Conservation (phyloP, 2,113 vertebrate genomes). For the Cairina moschata region DNA sequence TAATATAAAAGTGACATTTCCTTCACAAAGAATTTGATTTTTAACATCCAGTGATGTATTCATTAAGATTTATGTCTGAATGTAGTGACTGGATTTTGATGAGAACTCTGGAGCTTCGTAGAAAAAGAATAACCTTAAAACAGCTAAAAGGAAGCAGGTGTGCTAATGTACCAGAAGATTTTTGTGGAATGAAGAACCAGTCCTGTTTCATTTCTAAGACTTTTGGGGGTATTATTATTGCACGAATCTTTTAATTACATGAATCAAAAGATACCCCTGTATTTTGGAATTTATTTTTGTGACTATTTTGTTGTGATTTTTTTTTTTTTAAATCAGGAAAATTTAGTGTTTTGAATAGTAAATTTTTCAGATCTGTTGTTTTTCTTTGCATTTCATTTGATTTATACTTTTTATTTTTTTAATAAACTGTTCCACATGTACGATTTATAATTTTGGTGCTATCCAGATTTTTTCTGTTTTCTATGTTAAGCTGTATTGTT, state of each 20-base stretch:
- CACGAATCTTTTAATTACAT: not conserved
- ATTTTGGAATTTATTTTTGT: not conserved
- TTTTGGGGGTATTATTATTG: not conserved
- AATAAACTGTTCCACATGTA: not conserved
- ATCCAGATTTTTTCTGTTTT: not conserved
- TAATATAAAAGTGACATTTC: constrained; percentile 70
- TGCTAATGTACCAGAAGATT: constrained; percentile 38
- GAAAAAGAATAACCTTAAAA: constrained; percentile 61
- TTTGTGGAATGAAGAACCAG: constrained; percentile 36
- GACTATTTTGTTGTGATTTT: not conserved
- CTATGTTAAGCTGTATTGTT: not conserved
- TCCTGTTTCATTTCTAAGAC: constrained; percentile 23
- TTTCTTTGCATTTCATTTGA: not conserved
- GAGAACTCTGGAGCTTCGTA: constrained; percentile 55
- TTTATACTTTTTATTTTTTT: not conserved
- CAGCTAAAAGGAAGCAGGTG: constrained; percentile 60
- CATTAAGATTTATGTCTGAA: constrained; percentile 75
- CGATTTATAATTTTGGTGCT: not conserved
- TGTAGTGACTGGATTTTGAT: constrained; percentile 72
- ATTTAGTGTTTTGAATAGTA: not conserved
- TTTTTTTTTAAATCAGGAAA: not conserved
- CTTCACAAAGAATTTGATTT: constrained; percentile 74
- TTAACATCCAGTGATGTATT: constrained; percentile 77
- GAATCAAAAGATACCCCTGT: not conserved
- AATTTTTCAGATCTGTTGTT: not conserved